Percentiles rank a stretch among this genome's conserved stretches.
phyloP scores from a whole-genome alignment of 2,113 vertebrate species.

The Paralichthys olivaceus region DNA sequence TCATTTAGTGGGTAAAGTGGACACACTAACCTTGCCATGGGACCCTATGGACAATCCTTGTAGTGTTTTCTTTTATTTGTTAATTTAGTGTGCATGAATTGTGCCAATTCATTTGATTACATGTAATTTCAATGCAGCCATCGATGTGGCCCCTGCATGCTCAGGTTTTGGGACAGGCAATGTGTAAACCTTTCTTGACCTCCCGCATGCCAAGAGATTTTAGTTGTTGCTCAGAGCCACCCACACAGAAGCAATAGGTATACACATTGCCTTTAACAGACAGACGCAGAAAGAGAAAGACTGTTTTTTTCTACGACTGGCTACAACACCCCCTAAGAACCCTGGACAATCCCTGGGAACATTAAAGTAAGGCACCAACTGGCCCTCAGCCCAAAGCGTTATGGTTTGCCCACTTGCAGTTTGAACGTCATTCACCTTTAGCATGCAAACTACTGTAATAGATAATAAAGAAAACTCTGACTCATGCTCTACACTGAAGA shows the following conservation, averaged over 20 bases:
- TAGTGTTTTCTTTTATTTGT: conserved; percentile 67
- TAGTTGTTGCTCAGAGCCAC: conserved; percentile 75
- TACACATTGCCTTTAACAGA: conserved; percentile 80
- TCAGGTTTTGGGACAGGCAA: conserved; percentile 80
- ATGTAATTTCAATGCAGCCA: conserved; percentile 67
- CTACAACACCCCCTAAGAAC: conserved; percentile 43
- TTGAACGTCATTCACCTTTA: conserved; percentile 55
- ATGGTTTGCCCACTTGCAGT: conserved; percentile 27
- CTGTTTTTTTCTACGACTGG: conserved; percentile 28
- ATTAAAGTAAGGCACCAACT: conserved; percentile 39
- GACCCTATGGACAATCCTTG: conserved; percentile 77
- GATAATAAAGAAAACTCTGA: conserved; percentile 9
- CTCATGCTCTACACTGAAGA: conserved; percentile 56
- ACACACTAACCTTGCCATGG: conserved; percentile 80
- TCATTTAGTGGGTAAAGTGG: conserved; percentile 42
- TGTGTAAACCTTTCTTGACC: conserved; percentile 82
- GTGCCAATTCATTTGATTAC: conserved; percentile 60
- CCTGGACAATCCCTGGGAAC: conserved; percentile 38
- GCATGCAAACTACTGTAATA: conserved; percentile 63
- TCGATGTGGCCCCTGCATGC: conserved; percentile 73
- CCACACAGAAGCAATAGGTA: conserved; percentile 84
- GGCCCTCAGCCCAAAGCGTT: conserved; percentile 49
- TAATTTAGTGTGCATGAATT: conserved; percentile 61
- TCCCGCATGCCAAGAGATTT: conserved; percentile 82
- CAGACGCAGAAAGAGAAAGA: conserved; percentile 49